Evolutionary conservation across 1,140 invertebrate species (phyloP).

Genomic region (Parasteatoda tepidariorum): DNA sequence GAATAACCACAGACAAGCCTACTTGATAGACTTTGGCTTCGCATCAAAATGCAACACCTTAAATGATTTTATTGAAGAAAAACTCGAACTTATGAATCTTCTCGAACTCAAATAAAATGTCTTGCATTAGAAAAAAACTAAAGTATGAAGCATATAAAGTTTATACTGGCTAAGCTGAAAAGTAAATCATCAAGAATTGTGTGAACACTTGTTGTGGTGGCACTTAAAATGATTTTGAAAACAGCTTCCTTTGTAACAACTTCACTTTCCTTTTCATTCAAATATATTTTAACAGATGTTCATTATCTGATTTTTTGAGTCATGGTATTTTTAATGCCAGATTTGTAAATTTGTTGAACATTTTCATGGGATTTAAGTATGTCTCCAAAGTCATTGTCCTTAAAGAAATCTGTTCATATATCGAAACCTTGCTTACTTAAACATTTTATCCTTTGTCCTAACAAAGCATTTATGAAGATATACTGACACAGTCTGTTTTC

Average conservation of each 20-base stretch:
- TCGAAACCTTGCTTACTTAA: conserved; percentile 1
- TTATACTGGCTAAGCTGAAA: no score
- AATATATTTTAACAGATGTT: conserved; percentile 5
- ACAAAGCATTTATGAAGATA: not conserved
- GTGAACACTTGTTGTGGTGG: not conserved
- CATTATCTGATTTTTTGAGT: conserved; percentile 1
- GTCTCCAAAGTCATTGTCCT: not conserved
- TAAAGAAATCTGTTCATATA: conserved; percentile 6
- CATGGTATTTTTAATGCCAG: not conserved
- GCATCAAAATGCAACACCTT: no score
- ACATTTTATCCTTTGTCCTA: not conserved
- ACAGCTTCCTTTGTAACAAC: conserved; percentile 2
- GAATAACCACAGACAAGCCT: no score
- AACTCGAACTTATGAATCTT: no score
- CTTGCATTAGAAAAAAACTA: no score
- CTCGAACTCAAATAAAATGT: no score
- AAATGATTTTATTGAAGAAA: no score
- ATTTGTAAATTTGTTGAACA: conserved; percentile 20
- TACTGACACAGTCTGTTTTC: not conserved
- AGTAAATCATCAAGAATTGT: not conserved
- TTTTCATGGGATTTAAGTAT: conserved; percentile 17
- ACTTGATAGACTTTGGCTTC: no score
- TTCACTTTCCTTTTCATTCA: conserved; percentile 7
- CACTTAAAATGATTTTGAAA: not conserved
- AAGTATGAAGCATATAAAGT: no score